Evolutionary conservation across 2,797 vertebrate genomes (phyloP).

Genomic region (Rhabdomys pumilio): DNA sequence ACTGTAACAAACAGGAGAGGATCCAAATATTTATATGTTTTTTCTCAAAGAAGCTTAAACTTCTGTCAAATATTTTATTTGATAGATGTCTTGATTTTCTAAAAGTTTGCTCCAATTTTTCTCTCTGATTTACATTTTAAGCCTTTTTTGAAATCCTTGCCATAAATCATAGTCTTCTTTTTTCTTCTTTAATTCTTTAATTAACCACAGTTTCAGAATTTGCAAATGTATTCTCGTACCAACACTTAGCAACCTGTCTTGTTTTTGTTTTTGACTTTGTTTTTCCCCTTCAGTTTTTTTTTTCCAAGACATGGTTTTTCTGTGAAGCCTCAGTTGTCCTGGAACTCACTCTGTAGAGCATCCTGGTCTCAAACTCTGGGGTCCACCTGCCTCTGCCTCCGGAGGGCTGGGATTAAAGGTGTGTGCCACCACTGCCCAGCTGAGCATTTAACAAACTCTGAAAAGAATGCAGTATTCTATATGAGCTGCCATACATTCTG

Average conservation of each 20-base stretch:
- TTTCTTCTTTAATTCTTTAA: slow-evolving; percentile 48
- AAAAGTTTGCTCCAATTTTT: slow-evolving; percentile 29
- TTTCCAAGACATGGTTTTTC: not conserved
- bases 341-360: not conserved
- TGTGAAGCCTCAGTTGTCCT: not conserved
- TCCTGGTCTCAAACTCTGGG: not conserved
- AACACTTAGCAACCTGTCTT: not conserved
- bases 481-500: slow-evolving; percentile 5
- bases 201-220: not conserved
- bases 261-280: not conserved
- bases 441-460: slow-evolving; percentile 22
- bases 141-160: slow-evolving; percentile 3
- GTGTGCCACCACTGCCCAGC: not conserved
- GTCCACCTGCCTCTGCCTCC: not conserved
- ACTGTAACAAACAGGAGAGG: not conserved
- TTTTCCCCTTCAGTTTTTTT: not conserved
- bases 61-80: slow-evolving; percentile 34
- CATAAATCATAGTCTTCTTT: not conserved
- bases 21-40: slow-evolving; percentile 8
- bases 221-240: slow-evolving; percentile 11
- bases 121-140: slow-evolving; percentile 21
- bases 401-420: not conserved
- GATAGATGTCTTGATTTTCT: slow-evolving; percentile 16
- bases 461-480: not conserved
- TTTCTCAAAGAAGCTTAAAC: slow-evolving; percentile 42